Evolutionary conservation across 1,140 invertebrate genomes (phyloP), one percentile per base, ranked within the genome.

Genomic region (Heliconius melpomene): DNA sequence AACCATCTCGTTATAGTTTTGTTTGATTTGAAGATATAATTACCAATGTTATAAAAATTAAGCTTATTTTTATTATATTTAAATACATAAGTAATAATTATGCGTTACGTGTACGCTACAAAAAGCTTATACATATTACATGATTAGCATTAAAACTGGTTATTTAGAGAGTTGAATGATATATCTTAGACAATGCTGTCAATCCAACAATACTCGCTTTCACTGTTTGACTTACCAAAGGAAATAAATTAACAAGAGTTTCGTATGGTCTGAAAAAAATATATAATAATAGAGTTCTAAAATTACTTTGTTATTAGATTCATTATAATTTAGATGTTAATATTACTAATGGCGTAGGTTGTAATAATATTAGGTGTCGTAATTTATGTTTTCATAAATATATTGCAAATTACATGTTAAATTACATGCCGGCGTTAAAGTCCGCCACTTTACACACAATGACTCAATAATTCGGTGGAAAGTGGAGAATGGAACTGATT

Each of bases 161-260:
- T 74, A 78, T 57, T 74, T 81, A 50, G 52, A 66, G 60, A 66
- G 60, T 57, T 70, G 76, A 78, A 77, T 84, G 84, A 87, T 85
- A 85, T 83, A 88, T 84, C 79, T 80, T 78, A 86, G 84, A 89
- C 85, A 89, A 87, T 87, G 75, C 60, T 82, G 82, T 79, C 84
- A 85, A 80, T 80, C 66, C 75, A 70, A 84, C 85, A 88, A 90
- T 85, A 78, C 38, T 72, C 71, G 88, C 88, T 91, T 90, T 91
- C 88, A 86, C 87, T 80, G 52, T 46, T 82, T 79, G 38, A 77
- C 36, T 73, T 80, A 80, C 82, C 70, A 79, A 78, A 82, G 76
- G 71, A 84, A 82, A 79, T 76, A 81, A 77, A 80, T 78, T 80
- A 82, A 46, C 78, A 50, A 78, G 23, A 71, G 72, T 77, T 79